A percentile compares a stretch with the other conserved stretches of the same genome.
These are phyloP conservation scores for Cryptocephalus moraei DNA, from an alignment of 2,888 invertebrate genomes.

Conservation along the genomic window DNA sequence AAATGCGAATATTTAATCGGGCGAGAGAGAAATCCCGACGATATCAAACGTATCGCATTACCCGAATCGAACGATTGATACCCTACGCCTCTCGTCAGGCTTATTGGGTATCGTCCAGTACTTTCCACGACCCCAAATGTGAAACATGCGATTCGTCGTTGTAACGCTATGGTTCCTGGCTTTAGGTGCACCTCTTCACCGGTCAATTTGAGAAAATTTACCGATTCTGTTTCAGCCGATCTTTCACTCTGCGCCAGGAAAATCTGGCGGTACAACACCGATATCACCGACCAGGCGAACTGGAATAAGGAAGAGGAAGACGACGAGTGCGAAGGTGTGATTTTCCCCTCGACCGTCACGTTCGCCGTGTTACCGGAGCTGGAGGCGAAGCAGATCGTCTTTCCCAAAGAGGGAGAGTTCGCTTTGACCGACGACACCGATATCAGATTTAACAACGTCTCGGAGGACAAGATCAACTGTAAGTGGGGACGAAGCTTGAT, in stretches of 20 bases:
- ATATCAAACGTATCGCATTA: too few species aligned
- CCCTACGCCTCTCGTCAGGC: too few species aligned
- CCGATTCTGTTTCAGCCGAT: background rate
- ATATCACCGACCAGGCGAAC: conserved; percentile 10
- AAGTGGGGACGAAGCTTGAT: conserved; percentile 7
- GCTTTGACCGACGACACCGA: conserved; percentile 30
- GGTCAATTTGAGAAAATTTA: too few species aligned
- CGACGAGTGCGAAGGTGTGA: conserved; percentile 10
- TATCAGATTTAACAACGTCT: conserved; percentile 25
- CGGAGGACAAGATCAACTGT: conserved; percentile 24
- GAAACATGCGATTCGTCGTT: too few species aligned
- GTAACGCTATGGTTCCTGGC: too few species aligned
- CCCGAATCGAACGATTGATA: too few species aligned
- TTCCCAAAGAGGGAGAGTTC: conserved; percentile 40
- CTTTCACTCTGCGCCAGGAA: background rate
- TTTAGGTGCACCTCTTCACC: too few species aligned
- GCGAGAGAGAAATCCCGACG: too few species aligned
- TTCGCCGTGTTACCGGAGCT: conserved; percentile 11
- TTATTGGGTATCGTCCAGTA: too few species aligned
- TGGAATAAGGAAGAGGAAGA: conserved; percentile 8
- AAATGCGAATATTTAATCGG: too few species aligned
- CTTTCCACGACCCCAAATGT: too few species aligned
- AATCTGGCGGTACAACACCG: conserved; percentile 7
- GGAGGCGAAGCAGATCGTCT: conserved; percentile 26
- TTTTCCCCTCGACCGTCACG: conserved; percentile 13